Conservation (phyloP, 2,888 invertebrate species). For the Cotesia congregata region DNA sequence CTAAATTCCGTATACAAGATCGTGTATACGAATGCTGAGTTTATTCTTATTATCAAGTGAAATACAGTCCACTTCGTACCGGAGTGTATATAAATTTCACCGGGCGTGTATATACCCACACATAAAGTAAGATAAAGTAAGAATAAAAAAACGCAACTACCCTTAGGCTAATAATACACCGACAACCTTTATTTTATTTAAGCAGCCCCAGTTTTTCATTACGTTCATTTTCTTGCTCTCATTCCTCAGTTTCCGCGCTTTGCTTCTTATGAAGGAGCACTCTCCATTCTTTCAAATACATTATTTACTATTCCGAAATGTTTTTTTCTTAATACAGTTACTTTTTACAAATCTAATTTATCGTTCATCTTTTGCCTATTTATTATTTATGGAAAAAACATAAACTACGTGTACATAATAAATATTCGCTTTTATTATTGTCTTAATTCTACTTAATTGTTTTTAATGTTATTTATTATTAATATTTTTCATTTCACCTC, state of each 20-base stretch:
- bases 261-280: constrained; percentile 41
- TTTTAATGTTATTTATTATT: too few species aligned
- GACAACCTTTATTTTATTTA: constrained; percentile 69
- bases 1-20: constrained; percentile 49
- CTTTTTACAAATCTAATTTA: constrained; percentile 7
- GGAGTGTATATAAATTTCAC: constrained; percentile 46
- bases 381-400: not conserved
- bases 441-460: too few species aligned
- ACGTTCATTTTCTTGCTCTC: constrained; percentile 62
- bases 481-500: too few species aligned
- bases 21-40: constrained; percentile 45
- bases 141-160: constrained; percentile 45
- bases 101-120: constrained; percentile 35
- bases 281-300: constrained; percentile 36
- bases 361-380: not conserved
- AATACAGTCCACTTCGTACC: constrained; percentile 44
- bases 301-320: constrained; percentile 54
- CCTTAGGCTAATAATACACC: constrained; percentile 64
- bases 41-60: constrained; percentile 49
- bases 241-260: constrained; percentile 40
- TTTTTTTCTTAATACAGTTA: constrained; percentile 55
- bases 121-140: constrained; percentile 26
- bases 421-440: too few species aligned
- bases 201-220: constrained; percentile 68
- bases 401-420: too few species aligned